Conservation (phyloP, 2,113 vertebrate species). For the Mungos mungo region DNA sequence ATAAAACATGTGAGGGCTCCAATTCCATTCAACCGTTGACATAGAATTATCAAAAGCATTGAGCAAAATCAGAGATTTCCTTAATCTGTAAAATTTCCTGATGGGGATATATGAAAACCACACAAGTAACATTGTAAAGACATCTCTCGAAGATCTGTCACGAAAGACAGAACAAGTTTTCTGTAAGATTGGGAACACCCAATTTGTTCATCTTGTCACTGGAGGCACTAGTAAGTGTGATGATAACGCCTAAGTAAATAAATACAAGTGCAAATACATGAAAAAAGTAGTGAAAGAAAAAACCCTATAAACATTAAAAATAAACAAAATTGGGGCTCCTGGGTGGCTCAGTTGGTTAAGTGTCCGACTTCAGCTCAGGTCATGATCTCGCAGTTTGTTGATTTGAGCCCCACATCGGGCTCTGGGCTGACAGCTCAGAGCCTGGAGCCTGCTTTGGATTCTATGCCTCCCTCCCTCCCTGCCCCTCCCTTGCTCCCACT, state of each 20-base stretch:
- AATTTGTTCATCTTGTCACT: not conserved
- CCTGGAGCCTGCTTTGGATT: no score
- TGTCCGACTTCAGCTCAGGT: no score
- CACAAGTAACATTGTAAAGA: not conserved
- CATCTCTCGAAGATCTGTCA: not conserved
- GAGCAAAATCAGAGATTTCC: not conserved
- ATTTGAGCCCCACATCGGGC: no score
- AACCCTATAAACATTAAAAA: not conserved
- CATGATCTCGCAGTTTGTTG: no score
- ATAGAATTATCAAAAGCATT: not conserved
- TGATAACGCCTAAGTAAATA: not conserved
- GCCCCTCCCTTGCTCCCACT: no score
- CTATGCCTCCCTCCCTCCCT: no score
- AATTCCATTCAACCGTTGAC: not conserved
- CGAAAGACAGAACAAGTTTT: not conserved
- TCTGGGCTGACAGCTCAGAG: no score
- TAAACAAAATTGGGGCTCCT: not conserved
- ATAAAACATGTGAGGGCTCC: not conserved
- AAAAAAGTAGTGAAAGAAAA: not conserved
- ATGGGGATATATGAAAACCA: not conserved
- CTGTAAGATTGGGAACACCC: not conserved
- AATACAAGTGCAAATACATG: not conserved
- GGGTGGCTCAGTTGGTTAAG: no score
- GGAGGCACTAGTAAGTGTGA: not conserved
- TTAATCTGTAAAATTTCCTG: not conserved